These are phyloP conservation scores for Plumapathes pennacea DNA, from an alignment of 92 coral and sea anemone genomes.

Conservation along the genomic window DNA sequence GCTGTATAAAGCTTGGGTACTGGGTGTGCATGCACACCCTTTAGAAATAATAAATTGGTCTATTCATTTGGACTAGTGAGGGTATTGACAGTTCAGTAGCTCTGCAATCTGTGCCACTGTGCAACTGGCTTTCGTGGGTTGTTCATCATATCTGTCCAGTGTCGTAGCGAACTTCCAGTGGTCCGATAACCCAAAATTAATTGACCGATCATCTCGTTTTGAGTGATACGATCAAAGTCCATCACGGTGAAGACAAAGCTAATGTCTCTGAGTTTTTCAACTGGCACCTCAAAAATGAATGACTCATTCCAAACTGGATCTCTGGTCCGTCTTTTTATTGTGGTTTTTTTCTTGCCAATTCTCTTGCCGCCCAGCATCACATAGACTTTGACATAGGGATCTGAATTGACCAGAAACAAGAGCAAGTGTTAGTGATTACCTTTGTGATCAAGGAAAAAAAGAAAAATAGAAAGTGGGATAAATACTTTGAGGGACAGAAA, in stretches of 20 bases:
- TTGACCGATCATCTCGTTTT: slow-evolving; percentile 94
- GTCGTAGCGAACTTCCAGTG: slow-evolving; percentile 89
- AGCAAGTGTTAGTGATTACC: neutral
- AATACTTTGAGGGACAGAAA: neutral
- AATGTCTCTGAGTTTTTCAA: slow-evolving; percentile 88
- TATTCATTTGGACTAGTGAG: too few species aligned
- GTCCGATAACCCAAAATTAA: slow-evolving; percentile 88
- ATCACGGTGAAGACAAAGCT: slow-evolving; percentile 89
- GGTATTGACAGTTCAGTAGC: too few species aligned
- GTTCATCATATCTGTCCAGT: slow-evolving; percentile 99
- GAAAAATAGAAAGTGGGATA: too few species aligned
- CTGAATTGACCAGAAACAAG: slow-evolving; percentile 46
- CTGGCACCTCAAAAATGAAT: slow-evolving; percentile 84
- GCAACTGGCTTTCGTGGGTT: slow-evolving; percentile 94
- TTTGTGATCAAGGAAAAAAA: too few species aligned
- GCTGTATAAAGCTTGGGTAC: too few species aligned
- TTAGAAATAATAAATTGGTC: too few species aligned
- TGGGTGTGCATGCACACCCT: too few species aligned
- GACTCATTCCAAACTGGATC: slow-evolving; percentile 99
- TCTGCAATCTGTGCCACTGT: slow-evolving; percentile 89
- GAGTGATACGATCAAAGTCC: slow-evolving; percentile 97
- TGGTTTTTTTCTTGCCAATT: slow-evolving; percentile 92
- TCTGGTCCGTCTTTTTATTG: slow-evolving; percentile 83
- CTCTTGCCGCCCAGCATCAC: slow-evolving; percentile 81
- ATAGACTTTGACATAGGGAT: slow-evolving; percentile 96